Evolutionary conservation across 1,140 invertebrate genomes (phyloP).

Genomic region (Diabrotica virgifera): DNA sequence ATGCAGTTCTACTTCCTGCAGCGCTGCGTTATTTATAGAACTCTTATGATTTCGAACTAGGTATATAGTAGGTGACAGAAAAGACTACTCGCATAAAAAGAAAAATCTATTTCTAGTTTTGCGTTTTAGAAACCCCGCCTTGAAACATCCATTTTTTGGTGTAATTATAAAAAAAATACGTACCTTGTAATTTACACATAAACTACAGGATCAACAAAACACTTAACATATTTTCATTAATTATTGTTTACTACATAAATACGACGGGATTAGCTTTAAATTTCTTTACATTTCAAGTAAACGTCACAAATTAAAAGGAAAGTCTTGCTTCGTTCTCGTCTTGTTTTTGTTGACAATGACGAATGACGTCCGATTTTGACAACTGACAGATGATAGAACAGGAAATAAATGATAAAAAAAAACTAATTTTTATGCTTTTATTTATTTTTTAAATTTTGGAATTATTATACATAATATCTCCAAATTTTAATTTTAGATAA

Average conservation of each 20-base stretch:
- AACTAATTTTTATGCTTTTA: too few species aligned
- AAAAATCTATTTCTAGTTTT: neutral
- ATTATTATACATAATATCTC: too few species aligned
- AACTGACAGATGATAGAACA: too few species aligned
- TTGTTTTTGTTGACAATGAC: neutral
- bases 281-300: neutral
- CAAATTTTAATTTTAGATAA: too few species aligned
- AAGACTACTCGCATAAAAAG: neutral
- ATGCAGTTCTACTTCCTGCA: neutral
- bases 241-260: neutral
- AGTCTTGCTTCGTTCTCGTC: neutral
- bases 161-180: neutral
- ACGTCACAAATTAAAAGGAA: neutral
- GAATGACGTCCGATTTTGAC: neutral
- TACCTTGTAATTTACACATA: neutral
- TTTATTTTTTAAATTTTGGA: too few species aligned
- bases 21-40: neutral
- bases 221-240: neutral
- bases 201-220: too few species aligned
- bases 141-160: slow-evolving; percentile 1
- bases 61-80: neutral
- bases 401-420: too few species aligned
- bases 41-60: neutral
- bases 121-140: neutral
- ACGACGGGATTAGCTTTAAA: neutral